Percentiles rank a stretch among this genome's conserved stretches.
Conservation (phyloP, 2,113 vertebrate genomes). For the Seriola quinqueradiata region DNA sequence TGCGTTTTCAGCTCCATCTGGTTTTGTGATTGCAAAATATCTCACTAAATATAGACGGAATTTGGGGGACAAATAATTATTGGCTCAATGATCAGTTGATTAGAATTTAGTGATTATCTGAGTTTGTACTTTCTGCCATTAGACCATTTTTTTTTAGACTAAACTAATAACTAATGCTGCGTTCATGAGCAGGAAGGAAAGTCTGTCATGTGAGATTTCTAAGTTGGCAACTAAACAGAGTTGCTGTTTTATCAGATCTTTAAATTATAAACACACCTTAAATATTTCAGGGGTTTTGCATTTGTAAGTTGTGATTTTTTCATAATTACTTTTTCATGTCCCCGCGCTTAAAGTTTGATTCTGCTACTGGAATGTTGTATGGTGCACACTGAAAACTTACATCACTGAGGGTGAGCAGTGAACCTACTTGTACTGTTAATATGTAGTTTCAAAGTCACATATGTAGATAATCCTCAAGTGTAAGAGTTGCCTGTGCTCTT, state of each 20-base stretch:
- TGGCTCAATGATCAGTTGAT: slow-evolving; percentile 30
- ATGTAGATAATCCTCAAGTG: neutral
- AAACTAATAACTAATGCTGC: slow-evolving; percentile 13
- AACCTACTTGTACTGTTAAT: neutral
- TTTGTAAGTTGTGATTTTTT: neutral
- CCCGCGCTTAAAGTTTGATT: neutral
- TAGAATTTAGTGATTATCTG: slow-evolving; percentile 41
- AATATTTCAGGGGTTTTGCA: neutral
- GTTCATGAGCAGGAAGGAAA: slow-evolving; percentile 35
- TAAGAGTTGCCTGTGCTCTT: neutral
- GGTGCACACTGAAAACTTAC: neutral
- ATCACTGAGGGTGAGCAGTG: slow-evolving; percentile 1
- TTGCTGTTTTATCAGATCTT: slow-evolving; percentile 5
- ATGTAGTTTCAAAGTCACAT: slow-evolving; percentile 1
- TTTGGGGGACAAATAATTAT: slow-evolving; percentile 34
- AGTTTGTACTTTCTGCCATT: slow-evolving; percentile 49
- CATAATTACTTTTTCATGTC: neutral
- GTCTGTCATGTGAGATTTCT: slow-evolving; percentile 29
- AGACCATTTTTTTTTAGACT: neutral
- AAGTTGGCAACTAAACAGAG: slow-evolving; percentile 14
- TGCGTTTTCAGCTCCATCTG: slow-evolving; percentile 60
- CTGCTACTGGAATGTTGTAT: neutral
- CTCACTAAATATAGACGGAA: slow-evolving; percentile 31
- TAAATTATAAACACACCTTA: slow-evolving; percentile 18
- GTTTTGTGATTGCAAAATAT: slow-evolving; percentile 54